Evolutionary conservation across 2,113 vertebrate species (phyloP), one percentile per base, ranked within the genome.

Genomic region (Eclectus roratus): DNA sequence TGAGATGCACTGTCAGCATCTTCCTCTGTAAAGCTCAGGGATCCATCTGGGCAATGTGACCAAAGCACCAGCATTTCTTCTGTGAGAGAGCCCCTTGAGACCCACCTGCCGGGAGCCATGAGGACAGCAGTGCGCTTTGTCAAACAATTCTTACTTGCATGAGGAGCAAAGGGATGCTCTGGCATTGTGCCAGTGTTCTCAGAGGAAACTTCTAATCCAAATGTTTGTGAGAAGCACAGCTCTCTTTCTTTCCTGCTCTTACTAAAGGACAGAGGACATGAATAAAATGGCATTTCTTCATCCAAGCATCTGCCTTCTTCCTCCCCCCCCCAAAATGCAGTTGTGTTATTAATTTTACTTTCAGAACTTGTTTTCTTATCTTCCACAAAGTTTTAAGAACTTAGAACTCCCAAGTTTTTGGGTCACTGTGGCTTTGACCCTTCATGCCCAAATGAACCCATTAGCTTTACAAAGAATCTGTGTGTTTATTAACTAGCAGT

Each of bases 401-500:
- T 50, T 56, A 43, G 37, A 80, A 58, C 63, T 53, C 66, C 43
- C 31, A 77, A 10, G 37, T 31, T 82, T 95, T 94, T 41, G 29
- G 20, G 41, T 88, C 61, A 23, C 31, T 93, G 24, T 85, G 82
- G 47, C 47, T 93, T 91, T 60, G 92, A 96, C 79, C 70, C 33
- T 85, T 41, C 39, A 8, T 44, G 61, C 81, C 61, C 11, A 6
- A 76, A 83, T 0, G 17, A 89, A 91, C 46, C 55, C 80, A 58
- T 83, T 76, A 68, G 60, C 55, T 78, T 83, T 77, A 69, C 50
- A 82, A 86, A 81, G 78, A 95, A 95, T 81, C 60, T 80, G 47
- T 28, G 3, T 94, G 91, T 96, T 96, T 93, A 93, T 93, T 72
- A 92, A 91, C 92, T 27, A 85, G 60, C 63, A 91, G 41, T 95